A percentile compares a stretch with the other conserved stretches of the same genome.
Evolutionary conservation across 1,140 invertebrate species (phyloP).

Genomic region (Proales similis): DNA sequence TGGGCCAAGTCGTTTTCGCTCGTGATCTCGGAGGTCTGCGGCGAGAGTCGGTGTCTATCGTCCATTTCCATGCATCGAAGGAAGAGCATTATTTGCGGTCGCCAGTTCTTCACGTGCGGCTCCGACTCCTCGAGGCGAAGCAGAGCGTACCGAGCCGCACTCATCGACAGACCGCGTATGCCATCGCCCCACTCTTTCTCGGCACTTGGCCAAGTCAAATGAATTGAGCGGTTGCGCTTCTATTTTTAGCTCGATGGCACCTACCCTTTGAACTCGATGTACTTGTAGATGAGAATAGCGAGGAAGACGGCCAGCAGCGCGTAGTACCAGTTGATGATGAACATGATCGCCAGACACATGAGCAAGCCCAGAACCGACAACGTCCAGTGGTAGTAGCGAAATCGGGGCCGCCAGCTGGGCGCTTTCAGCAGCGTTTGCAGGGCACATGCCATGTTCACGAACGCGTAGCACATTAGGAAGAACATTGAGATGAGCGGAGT

Average conservation of each 20-base stretch:
- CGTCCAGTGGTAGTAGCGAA: constrained; percentile 96
- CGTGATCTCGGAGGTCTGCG: too few species aligned
- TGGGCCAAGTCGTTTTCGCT: too few species aligned
- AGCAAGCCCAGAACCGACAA: constrained; percentile 80
- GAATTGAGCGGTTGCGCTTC: too few species aligned
- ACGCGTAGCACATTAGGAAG: constrained; percentile 99
- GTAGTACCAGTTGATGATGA: constrained; percentile 98
- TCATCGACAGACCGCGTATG: constrained; percentile 85
- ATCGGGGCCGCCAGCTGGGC: constrained; percentile 94
- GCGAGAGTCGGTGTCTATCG: constrained; percentile 42
- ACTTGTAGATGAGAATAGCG: constrained; percentile 93
- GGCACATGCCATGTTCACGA: constrained; percentile 95
- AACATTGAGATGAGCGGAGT: constrained; percentile 65
- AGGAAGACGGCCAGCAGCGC: constrained; percentile 88
- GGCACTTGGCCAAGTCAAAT: too few species aligned
- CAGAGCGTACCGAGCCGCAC: constrained; percentile 86
- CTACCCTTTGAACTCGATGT: constrained; percentile 98
- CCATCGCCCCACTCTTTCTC: constrained; percentile 99
- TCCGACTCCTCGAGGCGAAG: constrained; percentile 80
- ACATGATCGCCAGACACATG: constrained; percentile 95
- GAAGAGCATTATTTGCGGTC: constrained; percentile 83
- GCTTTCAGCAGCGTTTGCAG: constrained; percentile 83
- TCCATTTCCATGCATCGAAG: too few species aligned
- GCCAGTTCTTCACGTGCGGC: constrained; percentile 98
- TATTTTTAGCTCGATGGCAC: too few species aligned